Evolutionary conservation across 2,888 invertebrate genomes (phyloP).

Genomic region (Coleophora deauratella): DNA sequence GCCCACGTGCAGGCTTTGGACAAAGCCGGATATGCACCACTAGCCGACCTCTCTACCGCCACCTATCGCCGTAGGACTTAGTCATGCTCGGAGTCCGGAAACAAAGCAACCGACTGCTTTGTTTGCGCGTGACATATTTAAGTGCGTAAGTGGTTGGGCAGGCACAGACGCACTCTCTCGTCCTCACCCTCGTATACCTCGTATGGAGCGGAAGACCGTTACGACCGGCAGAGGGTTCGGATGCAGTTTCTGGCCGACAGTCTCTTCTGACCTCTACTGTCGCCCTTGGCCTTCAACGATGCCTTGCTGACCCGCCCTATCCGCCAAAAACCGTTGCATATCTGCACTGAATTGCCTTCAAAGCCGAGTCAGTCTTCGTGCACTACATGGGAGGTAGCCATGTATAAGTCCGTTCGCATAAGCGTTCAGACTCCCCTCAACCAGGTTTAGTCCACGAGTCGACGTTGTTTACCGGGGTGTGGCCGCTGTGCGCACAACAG

Average conservation of each 20-base stretch:
- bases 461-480: too few relatives aligned
- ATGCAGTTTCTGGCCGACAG: too few relatives aligned
- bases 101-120: background rate
- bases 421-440: background rate
- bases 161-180: background rate
- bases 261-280: too few relatives aligned
- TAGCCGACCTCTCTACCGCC: background rate
- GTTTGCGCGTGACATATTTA: background rate
- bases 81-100: background rate
- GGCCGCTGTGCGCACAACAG: too few relatives aligned
- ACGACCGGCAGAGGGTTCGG: too few relatives aligned
- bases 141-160: background rate
- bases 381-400: background rate
- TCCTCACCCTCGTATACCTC: background rate
- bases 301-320: too few relatives aligned
- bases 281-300: too few relatives aligned
- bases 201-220: background rate
- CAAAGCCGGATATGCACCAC: background rate
- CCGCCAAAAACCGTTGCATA: background rate
- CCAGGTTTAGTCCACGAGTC: too few relatives aligned
- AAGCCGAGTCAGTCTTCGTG: background rate
- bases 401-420: background rate
- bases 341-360: background rate
- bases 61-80: background rate
- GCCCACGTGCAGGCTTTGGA: slow-evolving; percentile 12